A percentile compares a stretch with the other conserved stretches of the same genome.
phyloP scores from a whole-genome alignment of 2,113 vertebrate genomes.

The Hiodon alosoides region DNA sequence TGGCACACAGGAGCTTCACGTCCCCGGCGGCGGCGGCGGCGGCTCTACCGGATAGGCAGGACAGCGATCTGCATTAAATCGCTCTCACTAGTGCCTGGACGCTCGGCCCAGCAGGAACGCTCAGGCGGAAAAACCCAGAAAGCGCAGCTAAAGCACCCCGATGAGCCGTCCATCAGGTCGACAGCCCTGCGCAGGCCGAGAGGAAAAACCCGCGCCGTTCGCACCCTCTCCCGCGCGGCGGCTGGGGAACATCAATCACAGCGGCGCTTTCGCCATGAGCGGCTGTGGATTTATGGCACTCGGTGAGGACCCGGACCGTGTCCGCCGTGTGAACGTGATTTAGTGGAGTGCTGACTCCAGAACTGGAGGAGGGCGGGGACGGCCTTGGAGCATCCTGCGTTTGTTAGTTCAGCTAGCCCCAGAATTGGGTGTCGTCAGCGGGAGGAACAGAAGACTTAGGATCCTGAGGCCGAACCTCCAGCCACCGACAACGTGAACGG shows the following conservation, averaged over 20 bases:
- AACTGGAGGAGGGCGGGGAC: slow-evolving; percentile 34
- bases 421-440: background rate
- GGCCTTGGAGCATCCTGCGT: slow-evolving; percentile 22
- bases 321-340: slow-evolving; percentile 39
- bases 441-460: background rate
- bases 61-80: slow-evolving; percentile 46
- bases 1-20: too few relatives aligned
- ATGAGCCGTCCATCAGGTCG: slow-evolving; percentile 39
- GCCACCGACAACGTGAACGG: background rate
- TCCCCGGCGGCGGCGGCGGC: too few relatives aligned
- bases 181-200: slow-evolving; percentile 25
- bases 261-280: slow-evolving; percentile 18
- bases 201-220: background rate
- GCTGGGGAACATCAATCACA: background rate
- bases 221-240: slow-evolving; percentile 27
- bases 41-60: background rate
- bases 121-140: slow-evolving; percentile 47
- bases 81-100: slow-evolving; percentile 46
- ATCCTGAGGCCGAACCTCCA: background rate
- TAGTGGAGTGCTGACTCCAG: slow-evolving; percentile 40
- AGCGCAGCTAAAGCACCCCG: slow-evolving; percentile 43
- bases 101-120: slow-evolving; percentile 38
- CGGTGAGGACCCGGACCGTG: slow-evolving; percentile 39
- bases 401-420: slow-evolving; percentile 21
- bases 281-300: slow-evolving; percentile 40